Conservation (phyloP, 2,797 vertebrate genomes). For the Huso huso region DNA sequence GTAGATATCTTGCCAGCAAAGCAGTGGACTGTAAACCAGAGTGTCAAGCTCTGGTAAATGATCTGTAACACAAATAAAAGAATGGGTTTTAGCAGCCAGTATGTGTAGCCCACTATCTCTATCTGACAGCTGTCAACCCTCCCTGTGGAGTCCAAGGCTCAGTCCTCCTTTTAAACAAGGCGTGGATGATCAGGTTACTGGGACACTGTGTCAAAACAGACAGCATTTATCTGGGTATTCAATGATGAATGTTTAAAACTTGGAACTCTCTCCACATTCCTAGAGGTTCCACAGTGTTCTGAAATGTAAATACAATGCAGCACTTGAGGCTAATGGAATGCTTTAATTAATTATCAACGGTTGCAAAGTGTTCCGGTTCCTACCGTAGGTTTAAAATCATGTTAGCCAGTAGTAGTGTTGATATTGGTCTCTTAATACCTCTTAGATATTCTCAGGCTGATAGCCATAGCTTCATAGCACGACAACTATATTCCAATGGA, state of each 20-base stretch:
- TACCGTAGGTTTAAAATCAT: too few species aligned
- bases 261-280: not conserved
- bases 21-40: conserved; percentile 62
- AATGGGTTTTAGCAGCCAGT: conserved; percentile 70
- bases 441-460: too few species aligned
- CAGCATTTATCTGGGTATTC: conserved; percentile 43
- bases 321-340: too few species aligned
- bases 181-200: conserved; percentile 65
- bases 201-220: conserved; percentile 60
- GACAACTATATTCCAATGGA: too few species aligned
- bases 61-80: conserved; percentile 70
- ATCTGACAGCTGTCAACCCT: conserved; percentile 71
- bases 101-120: conserved; percentile 69
- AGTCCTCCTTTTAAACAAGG: conserved; percentile 63
- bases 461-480: too few species aligned
- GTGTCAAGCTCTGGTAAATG: conserved; percentile 68
- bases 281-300: too few species aligned
- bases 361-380: too few species aligned
- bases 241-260: not conserved
- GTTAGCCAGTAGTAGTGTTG: too few species aligned
- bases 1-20: conserved; percentile 67
- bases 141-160: conserved; percentile 61
- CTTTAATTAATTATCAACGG: too few species aligned
- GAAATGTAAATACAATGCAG: too few species aligned
- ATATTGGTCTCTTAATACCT: too few species aligned